Evolutionary conservation across 2,888 invertebrate species (phyloP), one percentile per base, ranked within the genome.

Genomic region (Nycteola revayana): DNA sequence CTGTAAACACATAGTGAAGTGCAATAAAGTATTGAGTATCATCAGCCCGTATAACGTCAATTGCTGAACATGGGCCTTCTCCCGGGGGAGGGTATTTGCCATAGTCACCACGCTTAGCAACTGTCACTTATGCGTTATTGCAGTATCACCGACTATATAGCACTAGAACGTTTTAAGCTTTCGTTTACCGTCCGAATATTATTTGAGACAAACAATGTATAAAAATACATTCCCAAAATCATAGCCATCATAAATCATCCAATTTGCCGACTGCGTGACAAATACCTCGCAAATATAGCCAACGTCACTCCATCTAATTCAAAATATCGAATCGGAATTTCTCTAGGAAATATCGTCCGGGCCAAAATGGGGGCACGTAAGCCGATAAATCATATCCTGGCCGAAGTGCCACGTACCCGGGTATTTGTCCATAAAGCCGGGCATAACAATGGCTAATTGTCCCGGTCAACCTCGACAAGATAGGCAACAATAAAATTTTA

Each of bases 371-470:
- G 49, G 55, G 60, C 62, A 59, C 60, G 57, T 60, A 48, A 43
- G 44, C 44, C 42, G 32, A 61, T 61, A 61, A 62, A 62, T 61
- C 63, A 53, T 50, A 36, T 47, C 43, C 54, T 50, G 42, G 35
- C 49, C 53, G 41, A 55, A 62, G 55, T 49, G 54, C 49, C 52
- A 54, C 50, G 52, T 48, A 49, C 56, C 54, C 55, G 54, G 52
- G 52, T 53, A 52, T 58, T 60, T 57, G 49, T 53, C 58, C 53
- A 59, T 63, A 61, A 67, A 62, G 54, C 55, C 54, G 44, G 52
- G 45, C 45, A 55, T 53, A 64, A 65, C 67, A 69, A 65, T 59
- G 60, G 65, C 61, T 69, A 69, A 70, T 70, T 68, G 69, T 60
- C 47, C 49, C 52, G 51, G 50, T 50, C 56, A 56, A 38, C 53